Base-by-base conservation (phyloP, 2,797 vertebrate species). In the Ceyx erithaca region DNA sequence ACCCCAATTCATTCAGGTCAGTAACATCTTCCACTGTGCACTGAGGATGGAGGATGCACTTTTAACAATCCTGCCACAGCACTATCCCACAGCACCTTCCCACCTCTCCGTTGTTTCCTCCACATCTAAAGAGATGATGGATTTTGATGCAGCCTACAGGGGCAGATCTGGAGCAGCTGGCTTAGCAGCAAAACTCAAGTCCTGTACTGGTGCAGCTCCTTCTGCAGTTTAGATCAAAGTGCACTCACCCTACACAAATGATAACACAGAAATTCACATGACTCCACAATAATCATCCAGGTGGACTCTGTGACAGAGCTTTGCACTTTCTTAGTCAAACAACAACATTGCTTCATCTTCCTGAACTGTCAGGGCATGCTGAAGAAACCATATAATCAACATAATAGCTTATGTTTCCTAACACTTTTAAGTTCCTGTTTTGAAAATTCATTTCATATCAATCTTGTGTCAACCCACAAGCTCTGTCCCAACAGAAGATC, bases 361-460 rank as follows among this genome's bases (percentile, higher is more conserved):
- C 43, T 72, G 43, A 90, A 40, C 21, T 51, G 15, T 37, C 59
- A 91, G 55, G 40, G 77, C 73, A 78, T 3, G 19, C 5, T 7
- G 1, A 84, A 69, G 43, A 40, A 59, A 31, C 40, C 63, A 48
- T 11, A 3, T 23, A 77, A 80, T n/a, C 77, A 82, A 17, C 11
- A 15, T 89, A 77, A 63, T 13, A 81, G 63, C 5, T 51, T 12
- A 18, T 4, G 18, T 49, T 87, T 41, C 35, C 12, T 9, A 77
- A 14, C 16, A 18, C 35, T 80, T 72, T 82, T 51, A 28, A 31
- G 30, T 37, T 87, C 92, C 76, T 73, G 13, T 79, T 89, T 87
- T 94, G 76, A 89, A 91, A 89, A 82, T 7, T 2, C 8, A 7
- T 61, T 73, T 87, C 67, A 87, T 62, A 35, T 31, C 37, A 85